Conservation (phyloP, 2,797 vertebrate genomes). For the Myotis findleyi region DNA sequence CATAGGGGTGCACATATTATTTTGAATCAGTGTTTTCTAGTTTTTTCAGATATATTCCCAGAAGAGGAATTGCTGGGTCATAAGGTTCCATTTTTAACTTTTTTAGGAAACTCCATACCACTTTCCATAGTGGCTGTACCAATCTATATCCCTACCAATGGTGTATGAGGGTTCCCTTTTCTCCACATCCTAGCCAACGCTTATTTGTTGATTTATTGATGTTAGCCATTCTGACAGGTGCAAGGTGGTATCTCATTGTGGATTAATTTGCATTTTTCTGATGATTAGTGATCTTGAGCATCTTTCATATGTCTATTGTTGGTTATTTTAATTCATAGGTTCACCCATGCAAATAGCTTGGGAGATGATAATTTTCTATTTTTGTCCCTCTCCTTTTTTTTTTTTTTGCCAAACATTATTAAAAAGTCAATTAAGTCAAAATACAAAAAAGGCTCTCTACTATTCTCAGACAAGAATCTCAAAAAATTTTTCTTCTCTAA, state of each 20-base stretch:
- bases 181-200: not conserved
- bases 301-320: not conserved
- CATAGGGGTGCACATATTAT: not conserved
- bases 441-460: not conserved
- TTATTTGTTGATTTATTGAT: not conserved
- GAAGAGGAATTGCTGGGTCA: not conserved
- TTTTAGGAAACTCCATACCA: not conserved
- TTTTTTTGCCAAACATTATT: not conserved
- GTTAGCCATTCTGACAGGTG: not conserved
- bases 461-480: not conserved
- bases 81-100: not conserved
- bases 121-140: not conserved
- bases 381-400: accelerated
- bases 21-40: not conserved
- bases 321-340: not conserved
- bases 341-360: not conserved
- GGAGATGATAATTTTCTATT: not conserved
- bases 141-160: not conserved
- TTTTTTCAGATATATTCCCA: not conserved
- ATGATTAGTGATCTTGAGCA: not conserved
- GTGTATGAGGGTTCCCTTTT: not conserved
- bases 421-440: not conserved
- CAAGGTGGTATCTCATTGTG: not conserved
- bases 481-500: not conserved
- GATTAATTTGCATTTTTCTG: not conserved